Evolutionary conservation across 2,797 vertebrate genomes (phyloP).

Genomic region (Cynodonichthys magdalenae): DNA sequence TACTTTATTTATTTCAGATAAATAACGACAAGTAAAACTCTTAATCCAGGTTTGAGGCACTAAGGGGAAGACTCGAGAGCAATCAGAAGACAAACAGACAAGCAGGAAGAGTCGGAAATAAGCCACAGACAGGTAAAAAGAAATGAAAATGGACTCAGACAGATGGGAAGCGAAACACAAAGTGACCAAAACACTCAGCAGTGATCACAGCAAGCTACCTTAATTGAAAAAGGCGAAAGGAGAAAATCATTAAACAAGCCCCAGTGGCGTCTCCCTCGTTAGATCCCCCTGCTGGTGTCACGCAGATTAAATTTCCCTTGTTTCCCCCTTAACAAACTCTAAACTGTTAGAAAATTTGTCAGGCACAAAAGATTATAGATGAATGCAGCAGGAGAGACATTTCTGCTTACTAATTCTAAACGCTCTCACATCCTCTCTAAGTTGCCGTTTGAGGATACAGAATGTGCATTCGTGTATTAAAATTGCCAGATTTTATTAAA

Average conservation of each 20-base stretch:
- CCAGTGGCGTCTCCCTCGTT: slow-evolving; percentile 73
- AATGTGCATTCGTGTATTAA: slow-evolving; percentile 5
- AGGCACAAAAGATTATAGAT: slow-evolving; percentile 53
- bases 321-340: slow-evolving; percentile 74
- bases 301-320: slow-evolving; percentile 68
- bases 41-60: slow-evolving; percentile 4
- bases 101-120: slow-evolving; percentile 23
- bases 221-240: slow-evolving; percentile 71
- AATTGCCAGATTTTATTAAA: slow-evolving; percentile 23
- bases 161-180: slow-evolving; percentile 28
- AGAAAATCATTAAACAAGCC: slow-evolving; percentile 78
- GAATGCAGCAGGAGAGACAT: slow-evolving; percentile 29
- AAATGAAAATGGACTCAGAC: slow-evolving; percentile 38
- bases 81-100: slow-evolving; percentile 12
- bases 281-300: slow-evolving; percentile 74
- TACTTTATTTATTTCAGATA: neutral
- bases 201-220: slow-evolving; percentile 67
- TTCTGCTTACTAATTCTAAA: slow-evolving; percentile 14
- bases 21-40: neutral
- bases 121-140: slow-evolving; percentile 27
- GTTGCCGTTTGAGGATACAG: slow-evolving; percentile 8
- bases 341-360: slow-evolving; percentile 70
- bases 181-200: slow-evolving; percentile 51
- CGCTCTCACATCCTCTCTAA: slow-evolving; percentile 6
- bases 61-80: neutral